A percentile compares a stretch with the other conserved stretches of the same genome.
These are phyloP conservation scores for Todus mexicanus DNA, from an alignment of 2,797 vertebrate species.

Conservation along the genomic window DNA sequence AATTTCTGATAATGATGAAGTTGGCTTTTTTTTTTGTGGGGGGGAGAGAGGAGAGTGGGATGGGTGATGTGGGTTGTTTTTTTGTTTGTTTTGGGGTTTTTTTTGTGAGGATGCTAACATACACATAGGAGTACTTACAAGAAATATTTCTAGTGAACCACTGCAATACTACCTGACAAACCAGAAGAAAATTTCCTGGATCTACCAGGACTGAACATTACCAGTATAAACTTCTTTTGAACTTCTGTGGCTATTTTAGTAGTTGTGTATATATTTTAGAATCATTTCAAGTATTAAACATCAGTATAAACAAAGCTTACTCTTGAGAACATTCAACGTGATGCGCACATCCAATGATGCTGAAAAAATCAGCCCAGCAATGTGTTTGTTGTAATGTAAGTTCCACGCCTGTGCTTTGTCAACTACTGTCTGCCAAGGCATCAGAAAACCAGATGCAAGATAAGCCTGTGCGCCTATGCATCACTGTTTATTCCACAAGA, in stretches of 20 bases:
- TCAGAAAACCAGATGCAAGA: conserved; percentile 26
- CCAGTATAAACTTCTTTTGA: background rate
- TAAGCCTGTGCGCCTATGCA: background rate
- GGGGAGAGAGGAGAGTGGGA: too few relatives aligned
- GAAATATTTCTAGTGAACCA: background rate
- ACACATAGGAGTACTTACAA: background rate
- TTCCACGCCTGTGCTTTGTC: background rate
- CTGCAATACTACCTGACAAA: background rate
- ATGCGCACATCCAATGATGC: background rate
- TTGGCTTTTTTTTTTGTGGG: background rate
- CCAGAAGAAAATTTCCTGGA: background rate
- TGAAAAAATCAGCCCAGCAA: background rate
- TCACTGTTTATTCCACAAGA: background rate
- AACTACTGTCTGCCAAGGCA: conserved; percentile 1
- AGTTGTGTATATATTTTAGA: background rate
- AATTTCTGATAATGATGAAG: background rate
- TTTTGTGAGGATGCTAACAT: background rate
- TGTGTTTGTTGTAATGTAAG: background rate
- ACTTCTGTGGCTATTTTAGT: background rate
- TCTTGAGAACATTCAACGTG: background rate
- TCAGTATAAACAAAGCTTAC: background rate
- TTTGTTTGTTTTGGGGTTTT: too few relatives aligned
- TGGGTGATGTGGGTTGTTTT: too few relatives aligned
- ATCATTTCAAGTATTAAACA: background rate
- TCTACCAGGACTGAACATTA: background rate